These are phyloP conservation scores for Phengaris alcon DNA, from an alignment of 2,888 invertebrate species.

Conservation along the genomic window DNA sequence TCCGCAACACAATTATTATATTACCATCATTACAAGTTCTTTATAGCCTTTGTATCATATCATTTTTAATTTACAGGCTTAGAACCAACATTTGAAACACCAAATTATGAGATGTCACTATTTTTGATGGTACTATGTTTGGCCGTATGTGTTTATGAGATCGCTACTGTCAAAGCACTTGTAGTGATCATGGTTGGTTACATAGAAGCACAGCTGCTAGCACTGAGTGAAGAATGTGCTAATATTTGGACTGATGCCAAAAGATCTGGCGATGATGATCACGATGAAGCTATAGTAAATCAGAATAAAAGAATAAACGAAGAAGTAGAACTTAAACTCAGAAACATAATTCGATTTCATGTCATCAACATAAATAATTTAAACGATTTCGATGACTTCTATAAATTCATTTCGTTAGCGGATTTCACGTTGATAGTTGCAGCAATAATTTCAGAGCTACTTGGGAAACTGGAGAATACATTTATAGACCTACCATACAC, in stretches of 20 bases:
- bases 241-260: constrained; percentile 50
- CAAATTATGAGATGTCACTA: constrained; percentile 34
- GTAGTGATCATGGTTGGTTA: constrained; percentile 52
- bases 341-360: constrained; percentile 48
- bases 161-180: background rate
- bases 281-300: constrained; percentile 36
- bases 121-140: constrained; percentile 26
- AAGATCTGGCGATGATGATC: constrained; percentile 32
- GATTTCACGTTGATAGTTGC: constrained; percentile 50
- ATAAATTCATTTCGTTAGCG: constrained; percentile 49
- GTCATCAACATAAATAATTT: constrained; percentile 46
- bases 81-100: constrained; percentile 32
- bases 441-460: constrained; percentile 52
- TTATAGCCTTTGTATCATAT: background rate
- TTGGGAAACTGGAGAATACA: constrained; percentile 57
- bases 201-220: constrained; percentile 53
- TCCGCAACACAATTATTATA: background rate
- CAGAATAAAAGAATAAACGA: constrained; percentile 43
- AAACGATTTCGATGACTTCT: constrained; percentile 46
- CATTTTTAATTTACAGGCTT: constrained; percentile 29
- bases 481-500: constrained; percentile 53
- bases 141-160: background rate
- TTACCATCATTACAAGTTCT: background rate
- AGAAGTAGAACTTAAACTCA: constrained; percentile 44
- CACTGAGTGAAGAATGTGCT: constrained; percentile 50